Evolutionary conservation across 2,888 invertebrate species (phyloP), one percentile per base, ranked within the genome.

Genomic region (Ophion ventricosus): DNA sequence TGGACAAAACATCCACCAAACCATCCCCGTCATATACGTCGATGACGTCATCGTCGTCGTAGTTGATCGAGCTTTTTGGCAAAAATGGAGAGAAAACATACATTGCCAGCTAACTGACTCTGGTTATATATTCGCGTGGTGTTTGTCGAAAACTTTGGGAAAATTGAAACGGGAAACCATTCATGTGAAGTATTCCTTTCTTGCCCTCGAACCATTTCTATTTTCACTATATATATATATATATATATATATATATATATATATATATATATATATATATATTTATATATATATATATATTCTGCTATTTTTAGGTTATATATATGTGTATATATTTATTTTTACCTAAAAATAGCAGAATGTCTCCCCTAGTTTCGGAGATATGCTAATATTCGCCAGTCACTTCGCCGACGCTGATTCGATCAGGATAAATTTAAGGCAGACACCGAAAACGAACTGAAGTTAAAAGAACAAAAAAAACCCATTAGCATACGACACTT

Each of bases 31-130:
- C 82, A 63, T 78, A 61, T 40, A 64, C 72, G 77, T 67, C 78
- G 73, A 57, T 73, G 73, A 73, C 59, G 82, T 29, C 63, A 56
- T 40, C 57, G 78, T 74, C 79, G 64, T 73, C 80, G 74, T 81
- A 43, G 77, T 76, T 67, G 79, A 84, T 84, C 82, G 76, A 82
- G 78, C 81, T 77, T 78, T 78, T 81, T 17, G 72, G 25, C 29
- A 57, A 73, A 56, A 61, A 49, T 43, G 26, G 40, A 43, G 74
- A 57, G 70, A 56, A 35, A 40, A 35, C 66, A 49, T 25, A 67
- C 40, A 77, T 25, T 75, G 14, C 23, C 64, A 72, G 57, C 66
- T 29, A 77, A 73, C 66, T 20, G 49, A 29, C 66, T 26, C 66
- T 26, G 14, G 66, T 61, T 77, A 72, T 76, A 54, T 72, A 72